phyloP scores from a whole-genome alignment of 2,797 vertebrate genomes.

The Eleutherodactylus coqui region DNA sequence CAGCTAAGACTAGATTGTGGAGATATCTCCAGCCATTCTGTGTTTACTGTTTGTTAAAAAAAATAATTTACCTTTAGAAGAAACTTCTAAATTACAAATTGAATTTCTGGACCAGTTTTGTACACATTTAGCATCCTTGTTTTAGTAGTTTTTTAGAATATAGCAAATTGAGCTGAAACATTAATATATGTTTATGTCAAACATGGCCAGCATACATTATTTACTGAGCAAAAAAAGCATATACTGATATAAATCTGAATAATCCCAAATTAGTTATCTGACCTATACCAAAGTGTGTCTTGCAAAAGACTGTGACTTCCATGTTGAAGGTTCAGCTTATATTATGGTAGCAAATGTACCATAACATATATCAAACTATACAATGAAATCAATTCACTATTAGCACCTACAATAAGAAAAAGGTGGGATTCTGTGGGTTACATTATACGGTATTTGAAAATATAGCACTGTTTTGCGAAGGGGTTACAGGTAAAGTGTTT shows the following conservation, averaged over 20 bases:
- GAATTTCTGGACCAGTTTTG: conserved; percentile 21
- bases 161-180: conserved; percentile 11
- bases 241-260: background rate
- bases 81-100: conserved; percentile 35
- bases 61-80: background rate
- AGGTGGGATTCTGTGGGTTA: background rate
- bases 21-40: conserved; percentile 15
- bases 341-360: background rate
- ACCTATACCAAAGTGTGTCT: background rate
- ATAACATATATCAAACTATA: background rate
- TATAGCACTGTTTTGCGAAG: background rate
- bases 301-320: background rate
- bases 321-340: background rate
- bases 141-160: conserved; percentile 20
- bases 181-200: background rate
- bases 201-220: background rate
- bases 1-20: background rate
- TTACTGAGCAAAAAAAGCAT: background rate
- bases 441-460: background rate
- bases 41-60: conserved; percentile 36
- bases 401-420: background rate
- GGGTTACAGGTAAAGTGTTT: background rate
- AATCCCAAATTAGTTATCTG: background rate
- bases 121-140: background rate
- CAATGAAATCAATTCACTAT: background rate